phyloP scores from a whole-genome alignment of 2,113 vertebrate species.

The Nipponia nippon region DNA sequence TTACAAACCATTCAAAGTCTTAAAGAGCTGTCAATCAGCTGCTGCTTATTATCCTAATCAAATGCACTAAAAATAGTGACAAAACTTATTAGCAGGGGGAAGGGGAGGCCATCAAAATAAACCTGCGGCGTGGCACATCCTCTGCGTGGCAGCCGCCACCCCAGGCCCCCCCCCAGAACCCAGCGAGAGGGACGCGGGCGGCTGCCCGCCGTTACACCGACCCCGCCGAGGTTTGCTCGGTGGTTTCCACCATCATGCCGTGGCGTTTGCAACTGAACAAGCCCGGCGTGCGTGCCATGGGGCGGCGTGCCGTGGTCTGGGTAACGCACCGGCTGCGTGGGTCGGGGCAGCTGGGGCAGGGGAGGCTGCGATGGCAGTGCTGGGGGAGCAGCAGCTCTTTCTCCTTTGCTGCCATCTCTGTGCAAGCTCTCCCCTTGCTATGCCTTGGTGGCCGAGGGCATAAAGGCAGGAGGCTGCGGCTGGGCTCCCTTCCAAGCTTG shows the following conservation, averaged over 20 bases:
- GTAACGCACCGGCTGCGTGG: neutral
- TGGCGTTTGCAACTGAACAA: neutral
- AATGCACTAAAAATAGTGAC: slow-evolving; percentile 55
- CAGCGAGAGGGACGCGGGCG: rapidly evolving
- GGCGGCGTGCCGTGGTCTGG: rapidly evolving
- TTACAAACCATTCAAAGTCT: slow-evolving; percentile 46
- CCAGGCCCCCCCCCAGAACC: no score
- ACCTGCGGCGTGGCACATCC: neutral
- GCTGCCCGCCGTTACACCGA: rapidly evolving
- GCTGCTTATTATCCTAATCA: slow-evolving; percentile 60
- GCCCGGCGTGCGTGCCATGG: rapidly evolving
- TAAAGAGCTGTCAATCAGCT: slow-evolving; percentile 58
- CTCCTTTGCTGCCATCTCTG: neutral
- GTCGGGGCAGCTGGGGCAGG: neutral
- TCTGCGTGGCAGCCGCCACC: neutral
- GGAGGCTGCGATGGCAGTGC: neutral
- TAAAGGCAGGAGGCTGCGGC: neutral
- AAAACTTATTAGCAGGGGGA: neutral
- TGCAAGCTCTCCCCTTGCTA: neutral
- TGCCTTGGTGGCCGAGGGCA: neutral
- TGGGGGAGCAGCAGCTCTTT: neutral
- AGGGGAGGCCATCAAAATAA: neutral
- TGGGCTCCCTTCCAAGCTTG: neutral
- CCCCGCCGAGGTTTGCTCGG: rapidly evolving
- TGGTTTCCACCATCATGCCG: neutral